A percentile compares a stretch with the other conserved stretches of the same genome.
Conservation (phyloP, 2,113 vertebrate genomes). For the Spea multiplicata region DNA sequence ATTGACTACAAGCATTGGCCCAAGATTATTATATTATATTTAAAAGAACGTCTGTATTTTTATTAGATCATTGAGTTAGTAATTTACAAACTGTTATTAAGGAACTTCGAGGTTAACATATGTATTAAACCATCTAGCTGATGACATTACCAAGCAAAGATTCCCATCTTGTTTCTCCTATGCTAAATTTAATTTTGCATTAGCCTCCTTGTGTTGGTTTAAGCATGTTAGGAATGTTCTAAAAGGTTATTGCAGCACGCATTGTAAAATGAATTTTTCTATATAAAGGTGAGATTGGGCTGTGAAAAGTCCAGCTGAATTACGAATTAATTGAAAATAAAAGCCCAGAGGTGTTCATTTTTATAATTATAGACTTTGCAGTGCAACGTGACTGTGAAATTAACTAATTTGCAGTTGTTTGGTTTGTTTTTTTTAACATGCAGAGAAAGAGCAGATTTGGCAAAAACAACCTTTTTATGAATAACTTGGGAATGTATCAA, state of each 20-base stretch:
- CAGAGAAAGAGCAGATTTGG: constrained; percentile 6
- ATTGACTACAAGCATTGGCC: no score
- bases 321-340: constrained; percentile 36
- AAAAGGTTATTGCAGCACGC: constrained; percentile 8
- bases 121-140: no score
- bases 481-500: background rate
- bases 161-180: background rate
- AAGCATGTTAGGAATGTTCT: constrained; percentile 25
- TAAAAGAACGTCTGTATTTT: no score
- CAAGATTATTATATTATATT: no score
- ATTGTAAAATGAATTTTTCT: constrained; percentile 27
- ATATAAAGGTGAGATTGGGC: constrained; percentile 28
- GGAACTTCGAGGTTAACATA: no score
- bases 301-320: constrained; percentile 43
- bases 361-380: constrained; percentile 40
- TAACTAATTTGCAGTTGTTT: constrained; percentile 35
- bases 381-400: constrained; percentile 29
- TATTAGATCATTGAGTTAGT: no score
- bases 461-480: constrained; percentile 6
- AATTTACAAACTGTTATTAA: no score
- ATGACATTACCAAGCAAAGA: background rate
- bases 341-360: constrained; percentile 30
- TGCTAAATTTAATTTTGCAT: background rate
- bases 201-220: constrained; percentile 1
- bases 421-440: background rate